Percentiles rank a stretch among this genome's conserved stretches.
phyloP scores from a whole-genome alignment of 1,140 invertebrate species.

The Drosophila equinoxialis region DNA sequence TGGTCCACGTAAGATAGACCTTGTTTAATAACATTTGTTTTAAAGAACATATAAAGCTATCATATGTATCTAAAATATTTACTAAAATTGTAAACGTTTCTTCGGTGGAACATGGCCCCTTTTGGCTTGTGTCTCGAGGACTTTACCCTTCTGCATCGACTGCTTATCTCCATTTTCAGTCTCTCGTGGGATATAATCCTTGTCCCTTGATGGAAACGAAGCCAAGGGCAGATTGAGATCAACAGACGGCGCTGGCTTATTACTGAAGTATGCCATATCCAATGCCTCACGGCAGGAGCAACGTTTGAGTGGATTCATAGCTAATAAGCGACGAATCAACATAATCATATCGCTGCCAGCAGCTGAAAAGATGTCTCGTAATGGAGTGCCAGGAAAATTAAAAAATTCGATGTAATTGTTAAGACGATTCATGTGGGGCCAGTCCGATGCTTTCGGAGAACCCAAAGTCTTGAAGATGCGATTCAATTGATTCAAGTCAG shows the following conservation, averaged over 20 bases:
- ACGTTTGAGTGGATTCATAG: constrained; percentile 93
- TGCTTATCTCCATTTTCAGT: constrained; percentile 32
- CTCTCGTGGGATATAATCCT: constrained; percentile 60
- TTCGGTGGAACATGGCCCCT: constrained; percentile 34
- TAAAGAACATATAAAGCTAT: too few species aligned
- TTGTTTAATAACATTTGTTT: too few species aligned
- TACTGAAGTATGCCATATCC: constrained; percentile 93
- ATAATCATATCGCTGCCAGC: constrained; percentile 96
- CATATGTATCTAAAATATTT: too few species aligned
- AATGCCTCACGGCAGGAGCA: constrained; percentile 92
- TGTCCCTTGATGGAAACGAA: constrained; percentile 56
- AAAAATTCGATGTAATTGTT: constrained; percentile 98
- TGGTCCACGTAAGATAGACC: too few species aligned
- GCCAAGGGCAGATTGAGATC: constrained; percentile 93
- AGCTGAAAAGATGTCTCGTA: constrained; percentile 97
- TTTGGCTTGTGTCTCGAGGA: constrained; percentile 51
- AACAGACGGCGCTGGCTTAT: constrained; percentile 94
- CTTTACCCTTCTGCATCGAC: constrained; percentile 43
- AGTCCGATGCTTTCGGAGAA: constrained; percentile 95
- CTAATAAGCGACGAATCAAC: constrained; percentile 90
- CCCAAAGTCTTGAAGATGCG: constrained; percentile 97
- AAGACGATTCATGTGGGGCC: constrained; percentile 93
- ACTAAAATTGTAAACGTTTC: constrained; percentile 57
- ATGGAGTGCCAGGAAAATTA: constrained; percentile 90
- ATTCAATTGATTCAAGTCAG: constrained; percentile 97